A percentile compares a stretch with the other conserved stretches of the same genome.
Conservation (phyloP, 2,113 vertebrate species). For the Hemiprocne comata region DNA sequence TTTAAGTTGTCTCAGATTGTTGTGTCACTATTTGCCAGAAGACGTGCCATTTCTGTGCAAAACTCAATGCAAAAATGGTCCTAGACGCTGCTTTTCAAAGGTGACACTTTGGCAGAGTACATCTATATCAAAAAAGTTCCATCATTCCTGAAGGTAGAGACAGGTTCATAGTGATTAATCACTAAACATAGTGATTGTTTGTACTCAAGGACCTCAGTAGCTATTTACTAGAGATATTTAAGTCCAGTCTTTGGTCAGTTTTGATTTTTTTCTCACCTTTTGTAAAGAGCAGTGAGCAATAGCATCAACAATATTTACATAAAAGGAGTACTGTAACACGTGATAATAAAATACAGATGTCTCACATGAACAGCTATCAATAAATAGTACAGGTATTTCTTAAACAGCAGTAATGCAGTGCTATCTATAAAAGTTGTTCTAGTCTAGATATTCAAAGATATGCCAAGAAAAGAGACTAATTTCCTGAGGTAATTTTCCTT, state of each 20-base stretch:
- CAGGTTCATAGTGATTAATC: not conserved
- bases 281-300: not conserved
- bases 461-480: not conserved
- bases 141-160: not conserved
- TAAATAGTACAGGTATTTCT: not conserved
- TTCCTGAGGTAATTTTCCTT: not conserved
- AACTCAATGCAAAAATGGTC: not conserved
- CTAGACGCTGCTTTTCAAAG: not conserved
- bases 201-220: not conserved
- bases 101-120: not conserved
- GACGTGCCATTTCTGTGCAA: not conserved
- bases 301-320: not conserved
- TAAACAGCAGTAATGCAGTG: not conserved
- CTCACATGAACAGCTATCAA: not conserved
- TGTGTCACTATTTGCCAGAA: not conserved
- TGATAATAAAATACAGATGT: not conserved
- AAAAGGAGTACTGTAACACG: not conserved
- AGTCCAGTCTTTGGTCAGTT: not conserved
- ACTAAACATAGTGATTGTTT: too few relatives aligned
- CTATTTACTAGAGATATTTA: not conserved
- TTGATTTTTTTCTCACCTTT: not conserved
- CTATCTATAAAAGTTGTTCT: not conserved
- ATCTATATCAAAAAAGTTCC: not conserved
- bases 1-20: not conserved
- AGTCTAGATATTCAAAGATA: not conserved